Conservation (phyloP, 2,113 vertebrate genomes). For the Neolamprologus toae region DNA sequence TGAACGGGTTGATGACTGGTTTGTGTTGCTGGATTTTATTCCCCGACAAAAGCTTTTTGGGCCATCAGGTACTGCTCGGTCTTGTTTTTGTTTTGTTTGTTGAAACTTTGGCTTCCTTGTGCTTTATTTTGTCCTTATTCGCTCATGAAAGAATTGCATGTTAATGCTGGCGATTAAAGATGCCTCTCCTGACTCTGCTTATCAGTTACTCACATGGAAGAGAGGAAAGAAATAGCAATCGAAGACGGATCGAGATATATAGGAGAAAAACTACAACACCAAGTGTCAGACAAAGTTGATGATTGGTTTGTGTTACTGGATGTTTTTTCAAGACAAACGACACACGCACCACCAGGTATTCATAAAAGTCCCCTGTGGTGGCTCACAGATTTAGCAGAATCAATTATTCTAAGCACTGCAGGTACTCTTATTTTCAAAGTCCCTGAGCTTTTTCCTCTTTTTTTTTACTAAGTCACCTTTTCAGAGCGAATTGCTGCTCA, state of each 20-base stretch:
- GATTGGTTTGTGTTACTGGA: conserved; percentile 46
- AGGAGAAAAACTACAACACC: background rate
- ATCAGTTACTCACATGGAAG: background rate
- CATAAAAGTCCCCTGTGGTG: background rate
- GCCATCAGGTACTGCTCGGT: conserved; percentile 30
- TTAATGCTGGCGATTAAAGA: background rate
- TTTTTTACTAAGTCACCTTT: background rate
- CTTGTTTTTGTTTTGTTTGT: background rate
- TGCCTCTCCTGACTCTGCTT: background rate
- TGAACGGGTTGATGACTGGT: conserved; percentile 56
- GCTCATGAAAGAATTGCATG: background rate
- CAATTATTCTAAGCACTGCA: background rate
- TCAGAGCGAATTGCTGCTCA: background rate
- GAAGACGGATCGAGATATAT: background rate
- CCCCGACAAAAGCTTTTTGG: conserved; percentile 6
- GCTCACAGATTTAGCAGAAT: background rate
- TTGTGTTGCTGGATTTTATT: conserved; percentile 25
- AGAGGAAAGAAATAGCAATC: background rate
- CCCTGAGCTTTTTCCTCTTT: background rate
- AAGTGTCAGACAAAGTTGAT: background rate
- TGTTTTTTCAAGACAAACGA: conserved; percentile 7
- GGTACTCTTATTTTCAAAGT: background rate
- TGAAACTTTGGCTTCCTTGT: background rate
- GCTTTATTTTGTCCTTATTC: background rate
- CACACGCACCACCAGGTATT: conserved; percentile 38